phyloP scores from a whole-genome alignment of 2,113 vertebrate species.

The Saguinus midas region DNA sequence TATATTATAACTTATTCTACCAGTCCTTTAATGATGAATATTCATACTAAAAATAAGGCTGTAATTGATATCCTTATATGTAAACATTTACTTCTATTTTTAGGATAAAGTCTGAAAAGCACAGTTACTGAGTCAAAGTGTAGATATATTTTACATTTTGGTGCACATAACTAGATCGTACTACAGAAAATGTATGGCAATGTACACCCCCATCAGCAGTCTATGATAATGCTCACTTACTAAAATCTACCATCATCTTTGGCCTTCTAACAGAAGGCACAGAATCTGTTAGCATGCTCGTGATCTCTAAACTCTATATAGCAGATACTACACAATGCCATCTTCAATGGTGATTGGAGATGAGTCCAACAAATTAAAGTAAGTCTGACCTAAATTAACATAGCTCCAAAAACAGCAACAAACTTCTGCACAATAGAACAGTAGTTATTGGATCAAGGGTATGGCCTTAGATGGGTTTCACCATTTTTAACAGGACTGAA shows the following conservation, averaged over 20 bases:
- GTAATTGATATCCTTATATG: background rate
- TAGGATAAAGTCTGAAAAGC: background rate
- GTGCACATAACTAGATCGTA: background rate
- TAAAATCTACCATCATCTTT: background rate
- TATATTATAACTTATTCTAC: background rate
- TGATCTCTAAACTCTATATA: background rate
- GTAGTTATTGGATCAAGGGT: background rate
- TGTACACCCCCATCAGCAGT: background rate
- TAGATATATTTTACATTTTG: background rate
- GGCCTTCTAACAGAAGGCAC: background rate
- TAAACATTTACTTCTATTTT: background rate
- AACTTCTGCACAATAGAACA: background rate
- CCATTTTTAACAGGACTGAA: background rate
- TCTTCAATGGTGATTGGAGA: background rate
- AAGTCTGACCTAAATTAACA: background rate
- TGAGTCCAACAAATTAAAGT: background rate
- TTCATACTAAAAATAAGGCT: background rate
- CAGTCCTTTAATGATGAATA: background rate
- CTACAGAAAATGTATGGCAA: background rate
- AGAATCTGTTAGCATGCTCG: background rate
- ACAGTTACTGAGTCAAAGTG: slow-evolving; percentile 24
- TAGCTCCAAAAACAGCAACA: background rate
- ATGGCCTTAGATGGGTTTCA: background rate
- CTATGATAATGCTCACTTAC: background rate
- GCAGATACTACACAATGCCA: background rate